phyloP scores from a whole-genome alignment of 2,888 invertebrate genomes.

The Synanthedon myopaeformis region DNA sequence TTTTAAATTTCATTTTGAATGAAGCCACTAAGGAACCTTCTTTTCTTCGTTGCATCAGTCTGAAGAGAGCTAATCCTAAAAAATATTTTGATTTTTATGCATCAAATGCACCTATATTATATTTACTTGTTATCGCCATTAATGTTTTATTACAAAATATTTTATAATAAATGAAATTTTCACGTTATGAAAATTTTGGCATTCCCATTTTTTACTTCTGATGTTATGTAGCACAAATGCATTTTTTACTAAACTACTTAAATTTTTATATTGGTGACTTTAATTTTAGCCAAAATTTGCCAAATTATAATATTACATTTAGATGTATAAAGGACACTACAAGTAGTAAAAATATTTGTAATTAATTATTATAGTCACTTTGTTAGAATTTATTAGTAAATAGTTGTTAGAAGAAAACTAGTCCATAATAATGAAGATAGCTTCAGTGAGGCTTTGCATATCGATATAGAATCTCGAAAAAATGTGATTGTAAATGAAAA shows the following conservation, averaged over 20 bases:
- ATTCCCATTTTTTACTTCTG: slow-evolving; percentile 1
- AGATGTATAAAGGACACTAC: slow-evolving; percentile 22
- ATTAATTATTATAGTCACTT: slow-evolving; percentile 17
- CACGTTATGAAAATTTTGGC: slow-evolving; percentile 2
- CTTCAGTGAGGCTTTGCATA: slow-evolving; percentile 39
- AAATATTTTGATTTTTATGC: slow-evolving; percentile 17
- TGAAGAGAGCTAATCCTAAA: background rate
- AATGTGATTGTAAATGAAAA: background rate
- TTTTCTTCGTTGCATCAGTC: no score
- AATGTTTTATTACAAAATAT: slow-evolving; percentile 34
- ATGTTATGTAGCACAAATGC: no score
- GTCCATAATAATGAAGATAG: slow-evolving; percentile 28
- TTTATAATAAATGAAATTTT: slow-evolving; percentile 29
- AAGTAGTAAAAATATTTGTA: slow-evolving; percentile 28
- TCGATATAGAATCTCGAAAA: slow-evolving; percentile 22
- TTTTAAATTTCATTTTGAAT: no score
- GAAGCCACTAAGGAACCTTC: no score
- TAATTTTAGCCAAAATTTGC: slow-evolving; percentile 63
- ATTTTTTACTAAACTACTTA: slow-evolving; percentile 5
- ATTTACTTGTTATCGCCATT: background rate
- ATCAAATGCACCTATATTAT: slow-evolving; percentile 38
- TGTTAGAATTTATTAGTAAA: slow-evolving; percentile 21
- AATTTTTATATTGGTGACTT: slow-evolving; percentile 15
- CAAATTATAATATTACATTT: slow-evolving; percentile 29
- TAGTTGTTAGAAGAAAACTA: slow-evolving; percentile 34